Percentiles rank a stretch among this genome's conserved stretches.
These are phyloP conservation scores for Adrianichthys oophorus DNA, from an alignment of 2,797 vertebrate genomes.

Conservation along the genomic window DNA sequence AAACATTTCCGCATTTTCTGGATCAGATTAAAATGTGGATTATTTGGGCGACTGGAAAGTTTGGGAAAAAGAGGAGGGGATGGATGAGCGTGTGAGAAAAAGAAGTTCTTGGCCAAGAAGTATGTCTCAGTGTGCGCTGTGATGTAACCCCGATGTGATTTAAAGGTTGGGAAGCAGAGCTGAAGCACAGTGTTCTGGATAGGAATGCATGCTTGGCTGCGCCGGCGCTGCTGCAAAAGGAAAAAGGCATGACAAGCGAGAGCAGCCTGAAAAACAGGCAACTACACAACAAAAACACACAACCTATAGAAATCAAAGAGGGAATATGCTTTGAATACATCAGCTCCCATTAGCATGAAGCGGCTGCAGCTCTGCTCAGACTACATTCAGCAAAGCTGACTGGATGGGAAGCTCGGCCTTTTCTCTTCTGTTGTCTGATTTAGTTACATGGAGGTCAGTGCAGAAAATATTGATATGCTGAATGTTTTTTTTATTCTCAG, in stretches of 20 bases:
- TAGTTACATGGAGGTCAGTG: too few relatives aligned
- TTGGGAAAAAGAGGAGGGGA: background rate
- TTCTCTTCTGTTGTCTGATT: constrained; percentile 18
- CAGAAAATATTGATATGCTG: too few relatives aligned
- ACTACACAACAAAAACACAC: constrained; percentile 9
- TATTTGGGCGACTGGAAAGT: constrained; percentile 10
- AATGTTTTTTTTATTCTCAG: too few relatives aligned
- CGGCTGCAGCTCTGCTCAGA: too few relatives aligned
- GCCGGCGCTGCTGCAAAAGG: constrained; percentile 26
- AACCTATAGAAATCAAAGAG: constrained; percentile 1
- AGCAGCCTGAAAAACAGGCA: constrained; percentile 43
- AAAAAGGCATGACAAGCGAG: constrained; percentile 24
- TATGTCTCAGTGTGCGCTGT: constrained; percentile 30
- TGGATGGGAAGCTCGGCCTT: constrained; percentile 27
- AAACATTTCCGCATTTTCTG: too few relatives aligned
- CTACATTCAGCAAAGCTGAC: constrained; percentile 1
- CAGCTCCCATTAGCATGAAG: constrained; percentile 10
- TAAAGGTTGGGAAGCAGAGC: constrained; percentile 63
- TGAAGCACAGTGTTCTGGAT: constrained; percentile 73
- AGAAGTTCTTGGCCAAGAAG: constrained; percentile 34
- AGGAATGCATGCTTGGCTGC: constrained; percentile 69
- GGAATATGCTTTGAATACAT: constrained; percentile 32
- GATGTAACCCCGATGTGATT: constrained; percentile 72
- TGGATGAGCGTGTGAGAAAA: constrained; percentile 15
- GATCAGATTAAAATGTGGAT: background rate